Evolutionary conservation across 2,888 invertebrate species (phyloP), one percentile per base, ranked within the genome.

Genomic region (Psylliodes chrysocephalus): DNA sequence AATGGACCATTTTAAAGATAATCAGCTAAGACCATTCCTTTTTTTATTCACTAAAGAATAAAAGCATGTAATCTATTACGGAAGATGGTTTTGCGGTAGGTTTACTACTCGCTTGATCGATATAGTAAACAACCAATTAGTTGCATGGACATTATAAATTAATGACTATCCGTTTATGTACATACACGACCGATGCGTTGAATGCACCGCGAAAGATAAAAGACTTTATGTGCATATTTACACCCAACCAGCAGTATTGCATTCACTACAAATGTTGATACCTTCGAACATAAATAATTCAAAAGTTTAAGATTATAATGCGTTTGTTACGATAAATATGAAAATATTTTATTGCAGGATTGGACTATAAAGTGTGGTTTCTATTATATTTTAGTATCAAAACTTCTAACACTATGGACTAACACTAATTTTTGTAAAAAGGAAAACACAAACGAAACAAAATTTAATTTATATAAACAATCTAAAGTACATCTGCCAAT

Each of bases 51-150:
- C 1, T 8, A 30, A 30, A 30, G 3, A 30, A 30, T 30, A 30
- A 30, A 51, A 51, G 18, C 18, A 28, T 25, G 10, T 22, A 42
- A 53, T 40, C 15, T 53, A 53, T 40, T 40, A 55, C 44, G 55
- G 55, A 55, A 55, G 44, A 55, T 30, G 15, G 40, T 54, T 40
- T 18, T 22, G 53, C 53, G 40, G 52, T 52, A 52, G 53, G 53
- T 42, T 25, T 25, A 57, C 52, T 65, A 44, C 46, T 57, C 46
- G 53, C 49, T 47, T 57, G 61, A 57, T 47, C 42, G 53, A 47
- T 54, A 51, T 51, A 62, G 55, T 62, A 66, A 66, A 66, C 62
- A 51, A 47, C 15, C 62, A 66, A 66, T 66, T 62, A 62, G 49
- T 42, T 19, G 25, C 38, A 62, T 54, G 61, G 54, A 56, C 61